A percentile compares a stretch with the other conserved stretches of the same genome.
These are phyloP conservation scores for Scatophagus argus DNA, from an alignment of 2,113 vertebrate species.

Conservation along the genomic window DNA sequence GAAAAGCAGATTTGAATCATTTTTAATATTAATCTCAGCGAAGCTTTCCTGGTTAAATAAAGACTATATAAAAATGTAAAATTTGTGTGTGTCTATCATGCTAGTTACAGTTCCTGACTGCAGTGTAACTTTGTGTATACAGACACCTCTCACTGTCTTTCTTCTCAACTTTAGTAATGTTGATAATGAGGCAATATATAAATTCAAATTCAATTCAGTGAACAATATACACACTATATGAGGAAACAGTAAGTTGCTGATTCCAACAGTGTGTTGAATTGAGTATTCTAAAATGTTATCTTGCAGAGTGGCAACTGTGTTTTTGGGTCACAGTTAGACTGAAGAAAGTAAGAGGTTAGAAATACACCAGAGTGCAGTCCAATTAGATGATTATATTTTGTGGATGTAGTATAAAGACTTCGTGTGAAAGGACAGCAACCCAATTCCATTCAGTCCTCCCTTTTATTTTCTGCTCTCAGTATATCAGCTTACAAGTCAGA, in stretches of 20 bases:
- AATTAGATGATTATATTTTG: slow-evolving; percentile 45
- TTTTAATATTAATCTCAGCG: not conserved
- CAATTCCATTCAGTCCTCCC: slow-evolving; percentile 19
- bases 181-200: not conserved
- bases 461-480: slow-evolving; percentile 11
- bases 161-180: not conserved
- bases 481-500: slow-evolving; percentile 27
- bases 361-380: slow-evolving; percentile 44
- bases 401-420: slow-evolving; percentile 10
- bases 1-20: not conserved
- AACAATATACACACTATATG: not conserved
- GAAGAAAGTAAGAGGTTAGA: slow-evolving; percentile 47
- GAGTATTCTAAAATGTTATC: slow-evolving; percentile 31
- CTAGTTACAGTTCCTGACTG: not conserved
- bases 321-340: slow-evolving; percentile 50
- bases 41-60: not conserved
- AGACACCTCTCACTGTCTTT: too few species aligned
- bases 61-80: not conserved
- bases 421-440: slow-evolving; percentile 26
- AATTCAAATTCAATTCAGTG: not conserved
- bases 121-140: not conserved
- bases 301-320: slow-evolving; percentile 43
- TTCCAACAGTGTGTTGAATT: not conserved
- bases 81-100: too few species aligned
- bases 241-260: not conserved